Evolutionary conservation across 2,888 invertebrate genomes (phyloP).

Genomic region (Desoria tigrina): DNA sequence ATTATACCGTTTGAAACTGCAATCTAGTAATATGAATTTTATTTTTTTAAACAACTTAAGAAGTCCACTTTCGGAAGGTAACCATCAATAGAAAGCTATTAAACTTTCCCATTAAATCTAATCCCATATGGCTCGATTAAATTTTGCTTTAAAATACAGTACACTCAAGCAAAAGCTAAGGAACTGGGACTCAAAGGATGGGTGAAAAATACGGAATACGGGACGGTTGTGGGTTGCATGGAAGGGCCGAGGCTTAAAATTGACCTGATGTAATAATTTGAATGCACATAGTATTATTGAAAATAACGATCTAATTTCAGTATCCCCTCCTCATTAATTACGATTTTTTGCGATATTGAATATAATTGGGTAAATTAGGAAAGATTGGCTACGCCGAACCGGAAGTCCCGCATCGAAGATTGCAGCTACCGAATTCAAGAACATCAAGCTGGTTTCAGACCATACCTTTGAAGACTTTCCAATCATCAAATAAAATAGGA

Average conservation of each 20-base stretch:
- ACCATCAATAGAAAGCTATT: not conserved
- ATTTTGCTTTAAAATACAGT: constrained; percentile 58
- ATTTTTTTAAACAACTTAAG: too few species aligned
- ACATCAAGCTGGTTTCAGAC: constrained; percentile 58
- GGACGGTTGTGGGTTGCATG: constrained; percentile 67
- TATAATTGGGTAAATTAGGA: too few species aligned
- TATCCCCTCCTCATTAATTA: constrained; percentile 12
- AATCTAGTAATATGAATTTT: too few species aligned
- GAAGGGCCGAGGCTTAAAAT: constrained; percentile 33
- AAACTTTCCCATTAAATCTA: too few species aligned
- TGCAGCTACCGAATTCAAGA: constrained; percentile 70
- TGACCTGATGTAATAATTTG: constrained; percentile 43
- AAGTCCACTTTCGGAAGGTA: constrained; percentile 52
- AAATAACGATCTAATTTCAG: too few species aligned
- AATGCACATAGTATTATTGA: too few species aligned
- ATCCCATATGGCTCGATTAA: too few species aligned
- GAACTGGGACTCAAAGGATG: constrained; percentile 68
- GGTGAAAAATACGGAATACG: constrained; percentile 70
- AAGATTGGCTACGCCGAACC: constrained; percentile 65
- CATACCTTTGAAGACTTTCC: constrained; percentile 27
- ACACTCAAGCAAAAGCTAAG: constrained; percentile 67
- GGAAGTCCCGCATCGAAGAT: constrained; percentile 77
- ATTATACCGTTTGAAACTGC: too few species aligned
- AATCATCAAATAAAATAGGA: constrained; percentile 38
- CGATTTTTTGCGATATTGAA: too few species aligned